Base-by-base conservation (phyloP, 2,888 invertebrate species). In the Litoditis marina region DNA sequence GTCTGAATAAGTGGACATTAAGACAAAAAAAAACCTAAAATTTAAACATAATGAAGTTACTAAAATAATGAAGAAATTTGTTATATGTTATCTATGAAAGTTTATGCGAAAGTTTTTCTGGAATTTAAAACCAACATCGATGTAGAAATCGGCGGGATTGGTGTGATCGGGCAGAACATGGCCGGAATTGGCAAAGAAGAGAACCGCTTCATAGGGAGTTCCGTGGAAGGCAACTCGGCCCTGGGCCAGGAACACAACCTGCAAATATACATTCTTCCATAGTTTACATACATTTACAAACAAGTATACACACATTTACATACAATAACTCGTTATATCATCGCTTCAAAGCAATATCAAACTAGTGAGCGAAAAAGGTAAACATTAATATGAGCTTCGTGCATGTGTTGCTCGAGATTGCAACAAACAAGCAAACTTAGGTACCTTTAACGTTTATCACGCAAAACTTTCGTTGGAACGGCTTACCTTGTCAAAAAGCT, bases 211-310 rank as follows among this genome's bases (percentile, higher is more conserved):
- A 28, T 87, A 87, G 0, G 91, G 88, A 0, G 90, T 89, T 2
- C 94, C 94, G 71, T 92, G 82, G 78, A 83, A 87, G 0, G 92
- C 94, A 0, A 91, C 90, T 69, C 92, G 86, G 1, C 95, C 95
- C 81, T 94, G 93, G 0, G 93, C 91, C 89, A 95, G 89, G 63
- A 94, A 87, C 36, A 86, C 77, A 2, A 87, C 76, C 61, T 84
- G 81, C 73, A 68, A 28, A 52, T n/a, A n/a, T 6, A 7, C 28
- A n/a, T 50, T 19, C 13, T n/a, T 39, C 39, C 11, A 39, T 16
- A 16, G 30, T 28, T 22, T n/a, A n/a, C 16, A n/a, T 28, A 13
- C 25, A n/a, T n/a, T n/a, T 54, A 7, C 27, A 31, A 16, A 11
- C 25, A 31, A 13, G 16, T 11, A 52, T 32, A 27, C 31, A 8